These are phyloP conservation scores for Hydrocynus forskahlii DNA, from an alignment of 2,797 vertebrate species.

Conservation along the genomic window DNA sequence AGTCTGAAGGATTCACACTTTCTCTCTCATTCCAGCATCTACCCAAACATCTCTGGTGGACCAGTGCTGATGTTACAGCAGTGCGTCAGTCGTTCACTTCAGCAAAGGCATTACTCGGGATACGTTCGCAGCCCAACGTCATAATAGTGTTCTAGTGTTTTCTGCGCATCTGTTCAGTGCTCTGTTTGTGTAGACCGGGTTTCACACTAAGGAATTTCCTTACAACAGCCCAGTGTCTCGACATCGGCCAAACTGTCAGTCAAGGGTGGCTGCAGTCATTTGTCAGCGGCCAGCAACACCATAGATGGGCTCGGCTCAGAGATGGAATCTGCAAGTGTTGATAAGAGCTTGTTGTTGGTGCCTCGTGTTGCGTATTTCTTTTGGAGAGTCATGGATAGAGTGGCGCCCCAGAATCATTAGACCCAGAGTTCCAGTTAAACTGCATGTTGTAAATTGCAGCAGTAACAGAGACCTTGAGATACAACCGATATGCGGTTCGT, in stretches of 20 bases:
- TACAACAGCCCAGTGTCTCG: neutral
- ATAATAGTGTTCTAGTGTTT: neutral
- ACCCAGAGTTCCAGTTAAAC: constrained; percentile 1
- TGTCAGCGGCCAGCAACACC: constrained; percentile 9
- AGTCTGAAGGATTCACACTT: constrained; percentile 9
- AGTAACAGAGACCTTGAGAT: neutral
- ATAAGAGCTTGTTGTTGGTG: constrained; percentile 35
- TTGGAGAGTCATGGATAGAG: constrained; percentile 4
- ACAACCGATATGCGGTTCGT: neutral
- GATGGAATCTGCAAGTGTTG: constrained; percentile 27
- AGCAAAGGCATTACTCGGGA: neutral
- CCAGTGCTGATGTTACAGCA: neutral
- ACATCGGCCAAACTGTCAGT: constrained; percentile 15
- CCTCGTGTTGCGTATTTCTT: constrained; percentile 6
- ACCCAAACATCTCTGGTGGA: neutral
- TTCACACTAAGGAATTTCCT: constrained; percentile 20
- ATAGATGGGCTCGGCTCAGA: constrained; percentile 30
- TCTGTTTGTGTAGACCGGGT: neutral
- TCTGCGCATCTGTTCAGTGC: neutral
- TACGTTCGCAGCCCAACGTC: neutral
- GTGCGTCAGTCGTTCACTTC: neutral
- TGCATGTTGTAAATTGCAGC: neutral
- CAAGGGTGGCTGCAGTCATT: constrained; percentile 8
- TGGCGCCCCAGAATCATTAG: constrained; percentile 4
- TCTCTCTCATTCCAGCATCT: constrained; percentile 14